These are phyloP conservation scores for Ichneumoninae sp. DNA, from an alignment of 2,888 invertebrate species.

Conservation along the genomic window DNA sequence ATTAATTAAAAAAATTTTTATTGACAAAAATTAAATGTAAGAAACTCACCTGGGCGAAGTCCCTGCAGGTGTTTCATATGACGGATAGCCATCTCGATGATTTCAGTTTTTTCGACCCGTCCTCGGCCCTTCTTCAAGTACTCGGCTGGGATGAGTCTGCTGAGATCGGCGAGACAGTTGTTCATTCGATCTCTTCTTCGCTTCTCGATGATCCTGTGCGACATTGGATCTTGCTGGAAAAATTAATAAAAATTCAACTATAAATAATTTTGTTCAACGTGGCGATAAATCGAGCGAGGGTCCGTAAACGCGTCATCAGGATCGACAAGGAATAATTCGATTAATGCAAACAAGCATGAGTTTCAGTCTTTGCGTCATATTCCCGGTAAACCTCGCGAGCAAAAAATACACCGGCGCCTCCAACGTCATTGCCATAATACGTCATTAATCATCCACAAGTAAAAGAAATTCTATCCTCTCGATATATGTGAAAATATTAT, in stretches of 20 bases:
- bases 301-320: not conserved
- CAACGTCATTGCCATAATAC: constrained; percentile 13
- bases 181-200: constrained; percentile 98
- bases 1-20: not conserved
- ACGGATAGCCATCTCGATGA: constrained; percentile 98
- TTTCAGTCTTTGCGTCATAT: constrained; percentile 20
- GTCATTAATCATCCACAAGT: constrained; percentile 6
- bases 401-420: constrained; percentile 7
- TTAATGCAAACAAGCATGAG: constrained; percentile 6
- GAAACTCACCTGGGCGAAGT: constrained; percentile 82
- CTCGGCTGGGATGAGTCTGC: constrained; percentile 95
- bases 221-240: constrained; percentile 95
- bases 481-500: not conserved
- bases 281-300: not conserved
- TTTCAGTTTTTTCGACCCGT: constrained; percentile 98
- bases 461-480: constrained; percentile 7
- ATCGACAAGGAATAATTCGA: not conserved
- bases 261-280: constrained; percentile 20
- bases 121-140: constrained; percentile 98
- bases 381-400: constrained; percentile 1
- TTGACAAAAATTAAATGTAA: not conserved
- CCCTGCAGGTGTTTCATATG: constrained; percentile 96
- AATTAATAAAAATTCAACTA: constrained; percentile 57
- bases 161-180: constrained; percentile 97
- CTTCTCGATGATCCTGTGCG: constrained; percentile 99